Evolutionary conservation across 2,797 vertebrate genomes (phyloP).

Genomic region (Aythya fuligula): DNA sequence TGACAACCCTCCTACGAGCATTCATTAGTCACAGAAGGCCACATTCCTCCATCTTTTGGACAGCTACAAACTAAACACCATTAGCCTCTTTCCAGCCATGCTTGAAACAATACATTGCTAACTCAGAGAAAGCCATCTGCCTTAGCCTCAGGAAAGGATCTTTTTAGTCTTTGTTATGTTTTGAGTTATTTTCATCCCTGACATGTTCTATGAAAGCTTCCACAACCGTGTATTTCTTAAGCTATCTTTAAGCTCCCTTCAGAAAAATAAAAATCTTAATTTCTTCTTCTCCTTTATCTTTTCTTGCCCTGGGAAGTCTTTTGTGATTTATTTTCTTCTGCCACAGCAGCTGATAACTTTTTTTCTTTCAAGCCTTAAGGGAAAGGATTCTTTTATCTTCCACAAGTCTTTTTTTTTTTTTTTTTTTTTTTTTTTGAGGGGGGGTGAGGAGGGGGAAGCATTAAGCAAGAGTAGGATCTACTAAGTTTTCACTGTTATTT

Average conservation of each 20-base stretch:
- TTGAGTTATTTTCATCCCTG: constrained; percentile 31
- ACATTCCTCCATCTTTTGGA: constrained; percentile 20
- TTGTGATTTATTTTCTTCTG: constrained; percentile 56
- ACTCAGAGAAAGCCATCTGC: constrained; percentile 20
- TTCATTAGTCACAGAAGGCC: constrained; percentile 24
- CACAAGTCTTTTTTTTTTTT: background rate
- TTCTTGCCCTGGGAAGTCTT: constrained; percentile 4
- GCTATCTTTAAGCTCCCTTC: background rate
- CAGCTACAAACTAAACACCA: constrained; percentile 35
- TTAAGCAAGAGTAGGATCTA: background rate
- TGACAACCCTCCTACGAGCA: background rate
- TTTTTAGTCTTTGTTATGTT: constrained; percentile 33
- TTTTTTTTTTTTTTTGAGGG: background rate
- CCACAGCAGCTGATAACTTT: constrained; percentile 41
- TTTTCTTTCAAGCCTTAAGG: constrained; percentile 33
- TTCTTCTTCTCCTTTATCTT: background rate
- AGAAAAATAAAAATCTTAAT: background rate
- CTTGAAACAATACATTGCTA: background rate
- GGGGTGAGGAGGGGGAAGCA: no score
- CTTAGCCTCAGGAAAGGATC: constrained; percentile 43
- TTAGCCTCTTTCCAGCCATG: constrained; percentile 34
- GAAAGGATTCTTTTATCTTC: constrained; percentile 44
- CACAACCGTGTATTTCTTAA: background rate
- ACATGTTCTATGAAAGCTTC: constrained; percentile 11
- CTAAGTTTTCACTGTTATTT: constrained; percentile 27